Conservation (phyloP, 1,140 invertebrate species). For the Drosophila bipectinata region DNA sequence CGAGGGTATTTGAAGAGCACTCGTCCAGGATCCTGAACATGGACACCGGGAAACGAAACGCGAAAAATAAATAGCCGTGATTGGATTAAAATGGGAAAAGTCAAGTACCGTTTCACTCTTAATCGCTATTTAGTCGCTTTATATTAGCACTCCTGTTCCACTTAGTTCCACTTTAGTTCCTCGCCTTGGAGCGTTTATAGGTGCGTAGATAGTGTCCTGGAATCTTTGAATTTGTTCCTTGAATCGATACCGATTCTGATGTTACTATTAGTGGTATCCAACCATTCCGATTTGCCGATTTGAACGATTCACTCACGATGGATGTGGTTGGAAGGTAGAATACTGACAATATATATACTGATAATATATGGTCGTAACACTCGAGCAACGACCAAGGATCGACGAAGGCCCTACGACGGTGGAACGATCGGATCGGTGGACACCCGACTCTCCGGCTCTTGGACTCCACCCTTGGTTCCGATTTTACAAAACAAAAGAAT, state of each 20-base stretch:
- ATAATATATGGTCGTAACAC: too few relatives aligned
- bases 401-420: background rate
- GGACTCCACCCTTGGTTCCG: constrained; percentile 10
- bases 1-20: constrained; percentile 5
- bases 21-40: constrained; percentile 45
- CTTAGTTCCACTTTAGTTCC: background rate
- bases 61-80: constrained; percentile 6
- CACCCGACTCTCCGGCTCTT: background rate
- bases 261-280: background rate
- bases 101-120: constrained; percentile 4
- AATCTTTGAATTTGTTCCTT: background rate
- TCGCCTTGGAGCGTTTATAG: background rate
- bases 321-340: background rate
- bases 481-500: constrained; percentile 43
- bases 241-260: background rate
- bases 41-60: constrained; percentile 23
- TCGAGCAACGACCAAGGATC: background rate
- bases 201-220: background rate
- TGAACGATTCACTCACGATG: constrained; percentile 55
- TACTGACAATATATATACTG: too few relatives aligned
- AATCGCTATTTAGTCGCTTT: background rate
- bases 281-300: constrained; percentile 49
- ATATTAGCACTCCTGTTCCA: background rate
- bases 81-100: background rate
- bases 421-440: constrained; percentile 9